These are phyloP conservation scores for Heteromormyrus szaboi DNA, from an alignment of 2,797 vertebrate species.

Conservation along the genomic window DNA sequence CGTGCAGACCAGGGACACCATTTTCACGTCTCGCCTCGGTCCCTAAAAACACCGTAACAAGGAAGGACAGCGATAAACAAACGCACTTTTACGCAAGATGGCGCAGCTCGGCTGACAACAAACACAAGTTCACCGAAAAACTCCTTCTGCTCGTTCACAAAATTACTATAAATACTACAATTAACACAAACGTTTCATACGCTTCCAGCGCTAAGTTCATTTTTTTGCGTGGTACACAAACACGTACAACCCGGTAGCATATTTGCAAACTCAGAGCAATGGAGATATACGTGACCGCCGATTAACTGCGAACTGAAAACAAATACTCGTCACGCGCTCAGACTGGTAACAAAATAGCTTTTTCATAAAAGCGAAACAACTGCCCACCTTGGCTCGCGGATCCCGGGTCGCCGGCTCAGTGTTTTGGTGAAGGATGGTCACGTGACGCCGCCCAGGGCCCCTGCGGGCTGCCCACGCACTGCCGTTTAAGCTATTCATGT, in stretches of 20 bases:
- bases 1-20: slow-evolving; percentile 78
- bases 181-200: neutral
- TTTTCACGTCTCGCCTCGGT: slow-evolving; percentile 43
- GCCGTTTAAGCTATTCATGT: neutral
- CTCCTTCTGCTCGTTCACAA: neutral
- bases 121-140: neutral
- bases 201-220: neutral
- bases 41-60: neutral
- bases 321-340: neutral
- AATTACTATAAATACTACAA: neutral
- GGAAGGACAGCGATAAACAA: neutral
- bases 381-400: neutral
- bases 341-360: neutral
- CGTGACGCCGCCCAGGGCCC: neutral
- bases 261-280: neutral
- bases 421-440: neutral
- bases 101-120: neutral
- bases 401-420: neutral
- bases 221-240: neutral
- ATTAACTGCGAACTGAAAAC: neutral
- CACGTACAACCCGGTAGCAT: neutral
- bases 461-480: neutral
- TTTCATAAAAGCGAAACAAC: neutral
- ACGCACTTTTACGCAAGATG: slow-evolving; percentile 14
- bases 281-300: neutral